Base-by-base conservation (phyloP, 2,797 vertebrate species). In the Peromyscus aztecus region DNA sequence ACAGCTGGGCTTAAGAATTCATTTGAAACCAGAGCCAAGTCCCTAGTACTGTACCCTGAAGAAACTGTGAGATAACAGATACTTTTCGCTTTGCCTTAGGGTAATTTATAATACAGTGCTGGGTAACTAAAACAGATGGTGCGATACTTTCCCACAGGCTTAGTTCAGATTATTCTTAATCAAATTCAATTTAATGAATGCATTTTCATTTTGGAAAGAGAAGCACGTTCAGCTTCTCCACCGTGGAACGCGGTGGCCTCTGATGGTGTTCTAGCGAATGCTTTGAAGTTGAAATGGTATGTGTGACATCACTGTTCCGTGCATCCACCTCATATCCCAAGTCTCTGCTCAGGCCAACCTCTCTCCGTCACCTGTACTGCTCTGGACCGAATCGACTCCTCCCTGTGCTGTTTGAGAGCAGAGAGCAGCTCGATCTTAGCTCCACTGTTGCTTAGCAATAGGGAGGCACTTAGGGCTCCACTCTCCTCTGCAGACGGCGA, bases 391-490 rank as follows among this genome's bases (percentile, higher is more conserved):
- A 96, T 76, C 96, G 80, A 95, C n/a, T 97, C 96, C 43, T 97
- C 98, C 95, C 95, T 52, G 40, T 77, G 52, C 94, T 96, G 16
- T 84, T 97, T 75, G 85, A 96, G 93, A 97, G 94, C 89, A 57
- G 87, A 93, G 93, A 97, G 57, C 94, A 63, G 82, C 96, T 98
- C 96, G 95, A 97, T 97, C 97, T 96, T 94, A 95, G 96, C 92
- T 94, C 80, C 96, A 84, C 76, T 96, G 93, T 98, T 98, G 97
- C 97, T 98, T 98, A 98, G 98, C 98, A 98, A 89, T 98, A 97
- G 94, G 83, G 83, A 75, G 61, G 91, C 91, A 87, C 63, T 97
- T 96, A 92, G 95, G 92, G 89, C 69, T 97, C 88, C 88, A 52
- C 73, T 86, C 80, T 95, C 86, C 82, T 87, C 76, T 97, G 97